These are phyloP conservation scores for Chamaedrilus cognettii DNA, from an alignment of 2,888 invertebrate genomes.

Conservation along the genomic window DNA sequence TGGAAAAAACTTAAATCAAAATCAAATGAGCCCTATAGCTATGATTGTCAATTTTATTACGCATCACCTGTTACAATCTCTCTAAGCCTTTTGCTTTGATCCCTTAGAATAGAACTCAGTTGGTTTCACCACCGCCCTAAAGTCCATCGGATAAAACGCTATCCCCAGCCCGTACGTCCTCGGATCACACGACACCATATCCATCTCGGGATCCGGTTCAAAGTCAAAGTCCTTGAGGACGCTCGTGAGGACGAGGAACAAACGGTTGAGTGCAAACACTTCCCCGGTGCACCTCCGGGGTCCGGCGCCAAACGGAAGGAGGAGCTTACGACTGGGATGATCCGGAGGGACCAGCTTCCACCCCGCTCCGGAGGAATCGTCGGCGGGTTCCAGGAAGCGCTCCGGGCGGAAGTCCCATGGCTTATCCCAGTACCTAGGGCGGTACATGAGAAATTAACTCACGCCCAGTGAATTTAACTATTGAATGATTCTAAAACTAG, in stretches of 20 bases:
- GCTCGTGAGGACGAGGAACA: slow-evolving; percentile 17
- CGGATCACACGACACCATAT: slow-evolving; percentile 17
- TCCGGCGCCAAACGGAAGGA: slow-evolving; percentile 21
- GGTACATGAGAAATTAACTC: too few relatives aligned
- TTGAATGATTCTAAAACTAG: too few relatives aligned
- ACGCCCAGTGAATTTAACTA: too few relatives aligned
- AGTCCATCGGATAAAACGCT: slow-evolving; percentile 8
- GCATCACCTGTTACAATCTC: too few relatives aligned
- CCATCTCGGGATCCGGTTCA: neutral
- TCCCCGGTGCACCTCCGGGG: slow-evolving; percentile 20
- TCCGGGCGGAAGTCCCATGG: slow-evolving; percentile 22
- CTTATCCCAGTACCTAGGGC: slow-evolving; percentile 11
- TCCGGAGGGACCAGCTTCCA: slow-evolving; percentile 9
- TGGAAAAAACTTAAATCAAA: too few relatives aligned
- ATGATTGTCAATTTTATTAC: too few relatives aligned
- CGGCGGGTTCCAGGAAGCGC: slow-evolving; percentile 12
- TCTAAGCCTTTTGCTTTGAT: too few relatives aligned
- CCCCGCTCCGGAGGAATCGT: neutral
- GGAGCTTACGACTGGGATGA: slow-evolving; percentile 12
- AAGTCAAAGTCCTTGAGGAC: slow-evolving; percentile 14
- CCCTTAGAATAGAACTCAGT: too few relatives aligned
- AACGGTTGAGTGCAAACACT: slow-evolving; percentile 9
- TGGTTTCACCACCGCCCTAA: too few relatives aligned
- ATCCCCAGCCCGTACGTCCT: slow-evolving; percentile 17
- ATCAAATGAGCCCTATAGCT: too few relatives aligned